A percentile compares a stretch with the other conserved stretches of the same genome.
Evolutionary conservation across 2,888 invertebrate species (phyloP).

Genomic region (Metacarcinus magister): DNA sequence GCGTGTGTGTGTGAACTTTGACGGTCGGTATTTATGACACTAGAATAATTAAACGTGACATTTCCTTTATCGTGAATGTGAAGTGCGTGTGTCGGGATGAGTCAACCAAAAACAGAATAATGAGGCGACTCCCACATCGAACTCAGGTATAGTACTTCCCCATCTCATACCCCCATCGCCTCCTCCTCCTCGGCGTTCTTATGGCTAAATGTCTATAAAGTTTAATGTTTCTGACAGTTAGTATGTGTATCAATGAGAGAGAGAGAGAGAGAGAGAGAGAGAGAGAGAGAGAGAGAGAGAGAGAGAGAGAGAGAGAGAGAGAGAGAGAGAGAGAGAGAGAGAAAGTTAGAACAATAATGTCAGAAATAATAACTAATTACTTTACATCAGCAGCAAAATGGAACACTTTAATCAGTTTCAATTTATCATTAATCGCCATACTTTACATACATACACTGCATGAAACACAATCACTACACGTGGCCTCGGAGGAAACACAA

Average conservation of each 20-base stretch:
- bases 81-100: neutral
- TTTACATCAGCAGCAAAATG: neutral
- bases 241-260: neutral
- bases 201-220: neutral
- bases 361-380: neutral
- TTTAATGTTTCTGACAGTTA: neutral
- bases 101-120: neutral
- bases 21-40: neutral
- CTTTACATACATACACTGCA: neutral
- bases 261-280: neutral
- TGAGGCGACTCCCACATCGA: neutral
- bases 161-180: neutral
- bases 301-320: conserved; percentile 2
- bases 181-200: neutral
- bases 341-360: neutral
- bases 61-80: neutral
- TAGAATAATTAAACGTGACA: neutral
- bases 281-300: neutral
- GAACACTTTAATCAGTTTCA: neutral
- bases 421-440: neutral
- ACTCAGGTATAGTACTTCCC: neutral
- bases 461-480: neutral
- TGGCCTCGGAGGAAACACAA: neutral
- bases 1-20: neutral
- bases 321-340: conserved; percentile 2